phyloP scores from a whole-genome alignment of 37 sponge, comb jelly and placozoan genomes.

The Halichondria panicea region DNA sequence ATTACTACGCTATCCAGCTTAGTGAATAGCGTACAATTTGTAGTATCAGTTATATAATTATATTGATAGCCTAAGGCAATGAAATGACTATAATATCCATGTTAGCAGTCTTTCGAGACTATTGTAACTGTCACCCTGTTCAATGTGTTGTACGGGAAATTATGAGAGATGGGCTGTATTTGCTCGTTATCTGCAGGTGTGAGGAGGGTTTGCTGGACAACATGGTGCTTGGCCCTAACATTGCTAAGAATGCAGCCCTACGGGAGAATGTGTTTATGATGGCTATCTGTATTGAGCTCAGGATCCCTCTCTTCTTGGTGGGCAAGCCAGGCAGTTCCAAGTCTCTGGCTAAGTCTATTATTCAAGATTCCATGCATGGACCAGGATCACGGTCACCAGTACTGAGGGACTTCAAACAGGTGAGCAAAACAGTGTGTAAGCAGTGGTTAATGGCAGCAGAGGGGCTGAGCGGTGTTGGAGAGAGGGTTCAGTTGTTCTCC shows the following conservation, averaged over 20 bases:
- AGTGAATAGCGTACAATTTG: no score
- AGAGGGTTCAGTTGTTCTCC: background rate
- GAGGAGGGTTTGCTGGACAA: conserved; percentile 59
- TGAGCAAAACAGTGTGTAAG: background rate
- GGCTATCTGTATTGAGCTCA: conserved; percentile 93
- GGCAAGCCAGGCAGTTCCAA: conserved; percentile 99
- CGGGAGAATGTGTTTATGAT: conserved; percentile 99
- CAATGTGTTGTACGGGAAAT: background rate
- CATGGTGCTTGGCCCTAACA: conserved; percentile 59
- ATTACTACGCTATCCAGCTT: no score
- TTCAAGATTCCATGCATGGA: conserved; percentile 86
- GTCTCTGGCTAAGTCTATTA: conserved; percentile 88
- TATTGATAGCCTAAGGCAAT: no score
- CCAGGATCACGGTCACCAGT: conserved; percentile 23
- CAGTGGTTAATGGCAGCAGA: background rate
- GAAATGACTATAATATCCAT: background rate
- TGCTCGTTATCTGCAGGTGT: conserved; percentile 37
- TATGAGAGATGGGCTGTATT: background rate
- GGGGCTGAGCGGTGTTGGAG: background rate
- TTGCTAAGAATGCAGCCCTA: conserved; percentile 93
- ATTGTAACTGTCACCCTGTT: background rate
- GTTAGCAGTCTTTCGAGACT: background rate
- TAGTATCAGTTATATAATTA: no score
- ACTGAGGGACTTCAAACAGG: conserved; percentile 58
- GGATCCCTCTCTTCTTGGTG: conserved; percentile 96